These are phyloP conservation scores for Neogale vison DNA, from an alignment of 2,113 vertebrate species.

Conservation along the genomic window DNA sequence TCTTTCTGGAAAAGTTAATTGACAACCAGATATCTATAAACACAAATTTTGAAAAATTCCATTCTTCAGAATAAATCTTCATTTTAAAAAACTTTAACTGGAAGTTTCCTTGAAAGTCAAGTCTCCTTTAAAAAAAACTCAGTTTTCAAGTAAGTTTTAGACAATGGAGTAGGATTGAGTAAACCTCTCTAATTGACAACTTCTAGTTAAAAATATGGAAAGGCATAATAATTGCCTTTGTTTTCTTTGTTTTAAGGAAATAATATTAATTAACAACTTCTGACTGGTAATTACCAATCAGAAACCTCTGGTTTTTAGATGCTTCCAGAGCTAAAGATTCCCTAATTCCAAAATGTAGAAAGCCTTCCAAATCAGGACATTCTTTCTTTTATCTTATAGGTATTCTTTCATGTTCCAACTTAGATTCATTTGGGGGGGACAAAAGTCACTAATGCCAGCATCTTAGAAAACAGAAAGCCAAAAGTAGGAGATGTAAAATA, in stretches of 20 bases:
- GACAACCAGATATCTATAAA: background rate
- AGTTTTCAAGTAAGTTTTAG: slow-evolving; percentile 24
- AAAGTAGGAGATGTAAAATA: background rate
- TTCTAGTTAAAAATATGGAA: background rate
- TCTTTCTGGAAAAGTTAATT: background rate
- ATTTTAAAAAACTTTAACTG: background rate
- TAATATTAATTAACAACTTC: background rate
- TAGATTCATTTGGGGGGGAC: background rate
- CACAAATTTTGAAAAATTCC: background rate
- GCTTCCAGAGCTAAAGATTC: background rate
- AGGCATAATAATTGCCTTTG: background rate
- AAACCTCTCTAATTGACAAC: background rate
- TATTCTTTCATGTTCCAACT: background rate
- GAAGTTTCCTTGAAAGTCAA: background rate
- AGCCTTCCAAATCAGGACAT: background rate
- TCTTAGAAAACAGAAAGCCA: background rate
- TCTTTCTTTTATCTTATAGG: slow-evolving; percentile 13
- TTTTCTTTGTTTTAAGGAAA: background rate
- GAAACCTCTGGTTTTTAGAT: background rate
- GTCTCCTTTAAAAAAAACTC: slow-evolving; percentile 26
- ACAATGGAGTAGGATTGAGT: background rate
- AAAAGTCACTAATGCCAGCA: background rate
- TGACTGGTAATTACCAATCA: background rate
- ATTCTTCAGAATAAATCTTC: background rate
- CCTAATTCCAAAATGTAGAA: background rate